These are phyloP conservation scores for Crotophaga sulcirostris DNA, from an alignment of 2,113 vertebrate genomes.

Conservation along the genomic window DNA sequence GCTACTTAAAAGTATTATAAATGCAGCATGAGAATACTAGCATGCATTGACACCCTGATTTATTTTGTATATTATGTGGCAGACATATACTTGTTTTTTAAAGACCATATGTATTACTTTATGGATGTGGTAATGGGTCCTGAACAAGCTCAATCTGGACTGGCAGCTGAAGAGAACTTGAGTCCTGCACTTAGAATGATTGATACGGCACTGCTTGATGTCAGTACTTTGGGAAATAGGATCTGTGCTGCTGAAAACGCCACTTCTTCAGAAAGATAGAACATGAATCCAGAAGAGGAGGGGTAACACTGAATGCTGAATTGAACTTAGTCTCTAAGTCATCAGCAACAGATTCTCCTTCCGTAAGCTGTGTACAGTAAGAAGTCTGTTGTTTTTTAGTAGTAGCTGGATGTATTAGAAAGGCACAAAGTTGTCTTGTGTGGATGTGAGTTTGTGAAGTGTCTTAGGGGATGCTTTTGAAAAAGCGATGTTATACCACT, in stretches of 20 bases:
- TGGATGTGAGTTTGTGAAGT: neutral
- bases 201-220: neutral
- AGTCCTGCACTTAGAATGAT: neutral
- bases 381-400: neutral
- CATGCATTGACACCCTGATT: neutral
- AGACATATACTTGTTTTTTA: neutral
- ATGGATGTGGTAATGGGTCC: neutral
- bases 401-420: neutral
- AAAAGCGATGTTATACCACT: neutral
- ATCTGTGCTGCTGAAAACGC: neutral
- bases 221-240: rapidly evolving
- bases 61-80: neutral
- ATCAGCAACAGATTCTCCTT: neutral
- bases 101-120: neutral
- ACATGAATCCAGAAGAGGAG: neutral
- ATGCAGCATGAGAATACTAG: neutral
- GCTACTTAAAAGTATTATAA: neutral
- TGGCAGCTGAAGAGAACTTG: neutral
- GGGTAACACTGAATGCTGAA: neutral
- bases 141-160: neutral
- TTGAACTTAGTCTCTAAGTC: neutral
- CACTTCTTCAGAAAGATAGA: neutral
- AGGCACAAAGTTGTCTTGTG: neutral
- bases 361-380: neutral
- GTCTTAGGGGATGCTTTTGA: neutral